Evolutionary conservation across 1,140 invertebrate species (phyloP).

Genomic region (Apis laboriosa): DNA sequence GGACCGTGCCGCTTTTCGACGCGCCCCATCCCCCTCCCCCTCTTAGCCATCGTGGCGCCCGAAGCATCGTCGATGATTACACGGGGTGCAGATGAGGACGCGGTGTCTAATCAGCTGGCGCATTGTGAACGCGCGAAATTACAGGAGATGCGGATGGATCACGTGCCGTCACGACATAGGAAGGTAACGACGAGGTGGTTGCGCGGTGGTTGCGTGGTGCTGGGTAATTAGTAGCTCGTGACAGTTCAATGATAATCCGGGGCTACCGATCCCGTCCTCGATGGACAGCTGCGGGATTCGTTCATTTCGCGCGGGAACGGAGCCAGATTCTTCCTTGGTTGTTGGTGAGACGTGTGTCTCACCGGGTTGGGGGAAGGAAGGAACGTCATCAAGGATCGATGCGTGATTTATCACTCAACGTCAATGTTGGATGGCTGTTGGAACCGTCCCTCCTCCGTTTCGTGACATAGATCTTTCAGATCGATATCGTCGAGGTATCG

Average conservation of each 20-base stretch:
- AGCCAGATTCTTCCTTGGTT: background rate
- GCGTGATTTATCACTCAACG: constrained; percentile 49
- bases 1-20: background rate
- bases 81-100: constrained; percentile 56
- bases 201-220: constrained; percentile 9
- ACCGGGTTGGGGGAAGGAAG: background rate
- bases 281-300: background rate
- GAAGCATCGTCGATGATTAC: constrained; percentile 69
- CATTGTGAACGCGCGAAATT: constrained; percentile 73
- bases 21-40: background rate
- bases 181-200: constrained; percentile 26
- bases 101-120: constrained; percentile 68
- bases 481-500: background rate
- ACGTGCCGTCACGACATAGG: constrained; percentile 27
- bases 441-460: background rate
- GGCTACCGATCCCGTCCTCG: background rate
- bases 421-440: background rate
- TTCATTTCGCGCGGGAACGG: background rate
- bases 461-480: constrained; percentile 3
- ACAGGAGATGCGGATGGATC: constrained; percentile 60
- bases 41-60: constrained; percentile 31
- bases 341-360: background rate
- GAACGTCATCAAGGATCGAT: constrained; percentile 31
- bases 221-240: constrained; percentile 46
- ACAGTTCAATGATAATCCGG: background rate